These are phyloP conservation scores for Agrenia bidenticulata DNA, from an alignment of 2,888 invertebrate species.

Conservation along the genomic window DNA sequence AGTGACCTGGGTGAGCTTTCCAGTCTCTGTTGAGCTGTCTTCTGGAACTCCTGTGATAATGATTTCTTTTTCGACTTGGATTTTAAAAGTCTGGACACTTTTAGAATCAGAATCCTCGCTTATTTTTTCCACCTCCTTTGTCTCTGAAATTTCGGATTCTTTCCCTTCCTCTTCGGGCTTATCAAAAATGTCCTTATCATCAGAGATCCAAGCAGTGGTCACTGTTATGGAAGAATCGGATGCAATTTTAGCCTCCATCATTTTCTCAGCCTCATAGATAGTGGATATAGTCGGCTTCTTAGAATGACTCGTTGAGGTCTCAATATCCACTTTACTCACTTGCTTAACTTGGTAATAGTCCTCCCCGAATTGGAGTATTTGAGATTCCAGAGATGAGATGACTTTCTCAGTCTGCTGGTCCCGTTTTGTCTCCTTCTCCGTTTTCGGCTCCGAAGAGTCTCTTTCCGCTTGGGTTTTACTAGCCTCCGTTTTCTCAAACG, in stretches of 20 bases:
- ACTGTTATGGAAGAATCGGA: conserved; percentile 27
- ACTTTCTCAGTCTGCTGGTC: conserved; percentile 39
- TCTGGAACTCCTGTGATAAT: conserved; percentile 26
- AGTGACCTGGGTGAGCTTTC: conserved; percentile 28
- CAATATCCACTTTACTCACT: too few species aligned
- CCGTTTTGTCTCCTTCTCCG: neutral
- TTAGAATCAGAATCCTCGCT: too few species aligned
- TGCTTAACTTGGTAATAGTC: neutral
- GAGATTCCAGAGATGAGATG: conserved; percentile 37
- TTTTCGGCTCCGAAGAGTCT: conserved; percentile 6
- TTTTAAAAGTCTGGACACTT: neutral
- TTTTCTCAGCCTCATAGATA: conserved; percentile 30
- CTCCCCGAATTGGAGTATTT: conserved; percentile 41
- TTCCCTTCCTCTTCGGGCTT: neutral
- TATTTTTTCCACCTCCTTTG: neutral
- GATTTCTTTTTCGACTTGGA: conserved; percentile 27
- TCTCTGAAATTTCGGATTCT: too few species aligned
- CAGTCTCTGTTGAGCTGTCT: conserved; percentile 18
- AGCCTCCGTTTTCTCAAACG: conserved; percentile 11
- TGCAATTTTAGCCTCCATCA: conserved; percentile 35
- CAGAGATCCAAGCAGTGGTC: conserved; percentile 36
- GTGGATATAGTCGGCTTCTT: conserved; percentile 25
- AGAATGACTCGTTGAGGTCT: too few species aligned
- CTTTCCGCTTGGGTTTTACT: too few species aligned
- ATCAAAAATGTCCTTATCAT: conserved; percentile 17